Percentiles rank a stretch among this genome's conserved stretches.
phyloP scores from a whole-genome alignment of 2,797 vertebrate genomes.

The Aldrovandia affinis region DNA sequence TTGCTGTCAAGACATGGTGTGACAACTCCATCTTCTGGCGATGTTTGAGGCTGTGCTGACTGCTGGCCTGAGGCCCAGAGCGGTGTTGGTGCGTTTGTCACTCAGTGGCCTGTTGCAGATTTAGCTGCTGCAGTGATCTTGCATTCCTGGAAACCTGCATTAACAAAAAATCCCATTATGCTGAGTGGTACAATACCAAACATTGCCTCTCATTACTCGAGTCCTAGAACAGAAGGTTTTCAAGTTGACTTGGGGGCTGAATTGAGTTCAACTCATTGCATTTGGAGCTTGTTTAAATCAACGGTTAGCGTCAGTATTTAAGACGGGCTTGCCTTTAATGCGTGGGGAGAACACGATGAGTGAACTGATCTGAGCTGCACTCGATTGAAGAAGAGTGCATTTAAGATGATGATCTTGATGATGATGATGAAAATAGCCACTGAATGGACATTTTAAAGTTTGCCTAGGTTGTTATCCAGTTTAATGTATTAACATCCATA shows the following conservation, averaged over 20 bases:
- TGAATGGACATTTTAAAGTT: neutral
- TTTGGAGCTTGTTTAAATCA: neutral
- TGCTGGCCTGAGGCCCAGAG: constrained; percentile 23
- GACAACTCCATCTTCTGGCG: constrained; percentile 72
- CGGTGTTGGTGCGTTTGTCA: neutral
- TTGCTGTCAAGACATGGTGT: constrained; percentile 27
- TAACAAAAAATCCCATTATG: neutral
- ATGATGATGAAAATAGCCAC: neutral
- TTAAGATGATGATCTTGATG: too few relatives aligned
- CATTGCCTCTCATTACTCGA: neutral
- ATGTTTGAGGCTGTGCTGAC: constrained; percentile 11
- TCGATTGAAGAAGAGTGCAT: neutral
- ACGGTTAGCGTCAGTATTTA: neutral
- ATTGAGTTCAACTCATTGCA: neutral
- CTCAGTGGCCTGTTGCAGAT: neutral
- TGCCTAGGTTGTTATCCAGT: neutral
- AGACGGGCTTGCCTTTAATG: neutral
- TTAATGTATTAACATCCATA: neutral
- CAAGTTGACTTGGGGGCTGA: neutral
- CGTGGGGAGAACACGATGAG: neutral
- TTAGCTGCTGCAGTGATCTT: neutral
- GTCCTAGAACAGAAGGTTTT: too few relatives aligned
- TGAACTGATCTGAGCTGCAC: too few relatives aligned
- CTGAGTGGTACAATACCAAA: neutral
- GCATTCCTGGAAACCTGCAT: neutral